These are phyloP conservation scores for Coregonus ussuriensis DNA, from an alignment of 2,797 vertebrate genomes.

Conservation along the genomic window DNA sequence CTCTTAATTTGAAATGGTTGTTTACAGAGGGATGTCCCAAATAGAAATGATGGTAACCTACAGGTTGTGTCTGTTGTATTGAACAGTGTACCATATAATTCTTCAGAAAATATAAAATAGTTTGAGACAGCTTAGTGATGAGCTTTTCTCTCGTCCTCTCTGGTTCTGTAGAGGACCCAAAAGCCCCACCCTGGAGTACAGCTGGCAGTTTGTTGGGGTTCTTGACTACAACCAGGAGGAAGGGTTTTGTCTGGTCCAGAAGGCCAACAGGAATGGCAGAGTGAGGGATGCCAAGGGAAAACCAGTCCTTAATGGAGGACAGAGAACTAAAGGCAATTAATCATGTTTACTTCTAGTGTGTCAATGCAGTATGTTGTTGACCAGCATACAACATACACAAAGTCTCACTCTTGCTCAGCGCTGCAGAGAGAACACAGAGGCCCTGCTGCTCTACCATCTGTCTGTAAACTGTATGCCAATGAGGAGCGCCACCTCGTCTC, in stretches of 20 bases:
- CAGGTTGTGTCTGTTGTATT: background rate
- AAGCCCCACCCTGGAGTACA: conserved; percentile 64
- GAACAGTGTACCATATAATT: background rate
- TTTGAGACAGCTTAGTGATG: background rate
- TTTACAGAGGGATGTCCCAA: background rate
- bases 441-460: conserved; percentile 79
- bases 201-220: conserved; percentile 86
- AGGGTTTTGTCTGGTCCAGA: conserved; percentile 88
- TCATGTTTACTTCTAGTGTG: background rate
- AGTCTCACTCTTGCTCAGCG: conserved; percentile 57
- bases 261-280: conserved; percentile 68
- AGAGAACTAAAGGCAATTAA: conserved; percentile 45
- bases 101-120: background rate
- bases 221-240: conserved; percentile 81
- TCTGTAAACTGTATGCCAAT: conserved; percentile 88
- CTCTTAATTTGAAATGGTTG: background rate
- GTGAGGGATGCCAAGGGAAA: conserved; percentile 65
- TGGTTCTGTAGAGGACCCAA: conserved; percentile 73
- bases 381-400: background rate
- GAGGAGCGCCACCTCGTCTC: conserved; percentile 56
- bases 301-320: conserved; percentile 62
- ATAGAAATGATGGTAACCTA: background rate
- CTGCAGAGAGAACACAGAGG: conserved; percentile 77
- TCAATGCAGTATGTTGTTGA: background rate
- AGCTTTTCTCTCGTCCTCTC: conserved; percentile 7